Evolutionary conservation across 2,113 vertebrate genomes (phyloP).

Genomic region (Callocephalon fimbriatum): DNA sequence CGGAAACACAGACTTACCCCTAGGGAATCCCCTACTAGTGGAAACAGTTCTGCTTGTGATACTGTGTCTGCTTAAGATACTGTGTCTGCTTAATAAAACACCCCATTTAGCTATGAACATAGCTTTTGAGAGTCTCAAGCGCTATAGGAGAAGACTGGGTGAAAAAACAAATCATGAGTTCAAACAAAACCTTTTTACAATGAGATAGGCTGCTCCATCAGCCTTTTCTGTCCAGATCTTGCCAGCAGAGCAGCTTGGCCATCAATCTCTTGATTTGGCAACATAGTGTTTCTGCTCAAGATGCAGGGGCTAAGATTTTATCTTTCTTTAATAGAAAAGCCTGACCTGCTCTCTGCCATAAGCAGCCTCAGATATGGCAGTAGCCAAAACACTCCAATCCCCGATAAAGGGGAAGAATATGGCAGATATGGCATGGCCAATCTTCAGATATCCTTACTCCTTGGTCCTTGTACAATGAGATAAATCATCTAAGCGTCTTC

Average conservation of each 20-base stretch:
- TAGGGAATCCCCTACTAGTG: neutral
- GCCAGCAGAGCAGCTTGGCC: neutral
- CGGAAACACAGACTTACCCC: neutral
- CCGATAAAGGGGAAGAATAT: neutral
- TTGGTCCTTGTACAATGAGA: neutral
- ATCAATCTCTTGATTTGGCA: neutral
- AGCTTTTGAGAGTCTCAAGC: neutral
- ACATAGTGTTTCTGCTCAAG: neutral
- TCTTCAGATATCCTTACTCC: neutral
- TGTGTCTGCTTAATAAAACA: neutral
- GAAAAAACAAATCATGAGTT: neutral
- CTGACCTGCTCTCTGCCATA: neutral
- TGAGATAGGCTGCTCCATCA: neutral
- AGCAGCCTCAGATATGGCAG: neutral
- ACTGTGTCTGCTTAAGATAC: neutral
- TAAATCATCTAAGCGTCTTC: neutral
- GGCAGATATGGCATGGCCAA: neutral
- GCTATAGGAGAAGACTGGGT: neutral
- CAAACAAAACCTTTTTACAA: neutral
- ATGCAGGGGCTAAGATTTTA: neutral
- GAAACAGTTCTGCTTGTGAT: neutral
- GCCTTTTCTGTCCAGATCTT: neutral
- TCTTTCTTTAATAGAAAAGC: neutral
- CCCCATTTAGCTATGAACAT: neutral
- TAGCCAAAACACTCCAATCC: neutral